Conservation (phyloP, 1,140 invertebrate genomes). For the Calosoma granatense region DNA sequence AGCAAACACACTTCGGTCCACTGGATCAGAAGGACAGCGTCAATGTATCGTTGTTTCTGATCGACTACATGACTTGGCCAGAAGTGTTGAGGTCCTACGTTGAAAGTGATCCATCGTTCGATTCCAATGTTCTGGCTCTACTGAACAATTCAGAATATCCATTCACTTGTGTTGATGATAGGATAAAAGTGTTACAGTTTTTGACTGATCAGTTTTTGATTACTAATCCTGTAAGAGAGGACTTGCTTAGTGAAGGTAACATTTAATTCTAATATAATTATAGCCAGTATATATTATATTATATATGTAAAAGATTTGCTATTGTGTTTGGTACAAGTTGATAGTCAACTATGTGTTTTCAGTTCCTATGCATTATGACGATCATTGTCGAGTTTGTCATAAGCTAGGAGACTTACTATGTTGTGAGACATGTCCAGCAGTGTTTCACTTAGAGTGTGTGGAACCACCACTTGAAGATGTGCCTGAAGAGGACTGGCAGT, state of each 20-base stretch:
- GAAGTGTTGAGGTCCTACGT: conserved; percentile 82
- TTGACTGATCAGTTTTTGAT: conserved; percentile 88
- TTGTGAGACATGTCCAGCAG: conserved; percentile 94
- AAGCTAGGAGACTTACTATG: conserved; percentile 89
- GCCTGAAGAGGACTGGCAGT: conserved; percentile 94
- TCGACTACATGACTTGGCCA: conserved; percentile 92
- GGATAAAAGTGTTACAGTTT: conserved; percentile 80
- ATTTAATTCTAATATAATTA: conserved; percentile 15
- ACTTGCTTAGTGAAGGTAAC: conserved; percentile 85
- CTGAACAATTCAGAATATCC: conserved; percentile 78
- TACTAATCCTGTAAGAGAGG: conserved; percentile 87
- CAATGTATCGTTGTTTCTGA: conserved; percentile 82
- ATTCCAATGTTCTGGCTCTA: conserved; percentile 56
- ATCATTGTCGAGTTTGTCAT: conserved; percentile 91
- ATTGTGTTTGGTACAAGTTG: conserved; percentile 15
- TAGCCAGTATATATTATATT: background rate
- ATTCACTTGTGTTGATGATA: conserved; percentile 70
- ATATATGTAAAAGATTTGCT: conserved; percentile 15
- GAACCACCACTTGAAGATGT: conserved; percentile 88
- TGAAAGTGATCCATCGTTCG: conserved; percentile 76
- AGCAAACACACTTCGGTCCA: conserved; percentile 91
- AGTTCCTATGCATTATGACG: conserved; percentile 88
- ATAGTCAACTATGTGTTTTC: conserved; percentile 28
- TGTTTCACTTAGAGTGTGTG: conserved; percentile 92
- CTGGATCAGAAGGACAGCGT: conserved; percentile 94